These are phyloP conservation scores for Takifugu bimaculatus DNA, from an alignment of 2,113 vertebrate species.

Conservation along the genomic window DNA sequence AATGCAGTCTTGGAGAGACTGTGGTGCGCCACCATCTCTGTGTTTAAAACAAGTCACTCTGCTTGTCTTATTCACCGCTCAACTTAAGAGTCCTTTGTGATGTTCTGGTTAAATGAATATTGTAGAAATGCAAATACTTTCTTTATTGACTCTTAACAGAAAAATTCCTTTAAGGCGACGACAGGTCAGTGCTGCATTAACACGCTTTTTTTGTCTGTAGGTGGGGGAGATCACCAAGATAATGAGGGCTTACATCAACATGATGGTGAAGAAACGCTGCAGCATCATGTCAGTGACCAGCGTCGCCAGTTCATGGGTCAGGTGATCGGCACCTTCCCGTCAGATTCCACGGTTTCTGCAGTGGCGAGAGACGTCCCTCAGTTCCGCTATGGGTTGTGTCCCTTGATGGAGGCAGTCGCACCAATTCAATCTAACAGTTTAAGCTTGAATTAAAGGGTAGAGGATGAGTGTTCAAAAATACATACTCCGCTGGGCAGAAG, in stretches of 20 bases:
- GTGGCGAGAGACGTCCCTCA: conserved; percentile 13
- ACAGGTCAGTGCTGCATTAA: not conserved
- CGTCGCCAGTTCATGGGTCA: conserved; percentile 77
- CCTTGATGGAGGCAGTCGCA: conserved; percentile 31
- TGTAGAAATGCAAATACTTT: not conserved
- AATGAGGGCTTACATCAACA: conserved; percentile 93
- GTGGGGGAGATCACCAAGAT: conserved; percentile 91
- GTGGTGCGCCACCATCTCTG: not conserved
- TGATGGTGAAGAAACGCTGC: conserved; percentile 92
- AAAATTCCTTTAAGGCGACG: not conserved
- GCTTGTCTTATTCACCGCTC: too few relatives aligned
- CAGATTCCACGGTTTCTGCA: conserved; percentile 27
- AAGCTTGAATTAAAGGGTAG: not conserved
- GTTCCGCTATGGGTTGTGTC: conserved; percentile 5
- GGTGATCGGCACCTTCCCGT: conserved; percentile 73
- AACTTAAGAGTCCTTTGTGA: too few relatives aligned
- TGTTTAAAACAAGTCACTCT: not conserved
- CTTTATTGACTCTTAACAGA: not conserved
- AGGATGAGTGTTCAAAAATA: conserved; percentile 16
- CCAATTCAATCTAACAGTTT: conserved; percentile 14
- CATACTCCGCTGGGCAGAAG: conserved; percentile 36
- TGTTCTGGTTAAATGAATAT: not conserved
- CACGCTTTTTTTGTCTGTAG: conserved; percentile 54
- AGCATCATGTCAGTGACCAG: conserved; percentile 85
- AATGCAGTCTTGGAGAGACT: not conserved